Base-by-base conservation (phyloP, 1,140 invertebrate species). In the Piezodorus guildinii region DNA sequence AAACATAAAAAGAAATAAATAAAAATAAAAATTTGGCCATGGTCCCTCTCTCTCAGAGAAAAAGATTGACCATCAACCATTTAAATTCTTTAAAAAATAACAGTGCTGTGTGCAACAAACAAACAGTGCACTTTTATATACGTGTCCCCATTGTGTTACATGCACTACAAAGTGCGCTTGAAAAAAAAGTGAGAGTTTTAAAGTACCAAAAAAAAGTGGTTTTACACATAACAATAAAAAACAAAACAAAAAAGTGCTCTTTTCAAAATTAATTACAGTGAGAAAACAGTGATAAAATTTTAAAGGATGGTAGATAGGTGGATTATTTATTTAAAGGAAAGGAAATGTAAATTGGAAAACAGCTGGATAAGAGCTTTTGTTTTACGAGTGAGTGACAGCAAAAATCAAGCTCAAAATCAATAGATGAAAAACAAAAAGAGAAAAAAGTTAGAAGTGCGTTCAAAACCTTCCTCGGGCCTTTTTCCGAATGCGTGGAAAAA, bases 401-500 rank as follows among this genome's bases (percentile, higher is more conserved):
- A 65, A 63, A 66, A 65, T 44, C 49, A 21, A 62, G 52, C 54
- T 62, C 65, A 63, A 52, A 66, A 63, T 62, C 56, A 30, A 30
- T 68, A 21, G 64, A 59, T 65, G 65, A 62, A 59, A 65, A 62
- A 68, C 63, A 67, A 68, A 68, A 67, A 56, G 49, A 65, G 59
- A 58, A 65, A 65, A 71, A 69, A 59, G 63, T 23, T 52, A 71
- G 49, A 61, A 65, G 39, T 71, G 67, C 62, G 63, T 69, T 62
- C 68, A 67, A 62, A 61, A 61, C 60, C 60, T 61, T 61, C 60
- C 44, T 61, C 60, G 21, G 51, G 58, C 60, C 17, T 44, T 21
- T 44, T 9, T 45, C 39, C 21, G 60, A 61, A 21, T 61, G 60
- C 60, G 34, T 61, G 60, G 44, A 61, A 61, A 61, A 61, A 44